Base-by-base conservation (phyloP, 2,888 invertebrate species). In the Hirtodrosophila cameraria region DNA sequence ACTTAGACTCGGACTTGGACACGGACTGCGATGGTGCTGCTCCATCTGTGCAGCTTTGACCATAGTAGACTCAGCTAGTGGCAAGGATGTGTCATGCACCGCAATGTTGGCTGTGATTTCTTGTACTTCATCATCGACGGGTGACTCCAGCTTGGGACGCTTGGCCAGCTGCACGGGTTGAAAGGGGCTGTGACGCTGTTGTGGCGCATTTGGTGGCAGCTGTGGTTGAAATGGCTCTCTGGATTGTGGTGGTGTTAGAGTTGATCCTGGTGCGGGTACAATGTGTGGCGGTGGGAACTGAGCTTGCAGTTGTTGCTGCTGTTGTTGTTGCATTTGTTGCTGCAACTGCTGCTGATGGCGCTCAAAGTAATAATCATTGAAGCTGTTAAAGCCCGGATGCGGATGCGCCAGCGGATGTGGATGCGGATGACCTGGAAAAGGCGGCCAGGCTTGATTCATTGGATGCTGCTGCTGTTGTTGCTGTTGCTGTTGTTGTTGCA, bases 291-390 rank as follows among this genome's bases (percentile, higher is more conserved):
- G 49, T 28, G 72, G 45, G 46, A 78, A 78, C n/a, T 82, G 74
- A n/a, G 62, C 35, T 18, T 73, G 55, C 62, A 81, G 42, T 28
- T 75, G 68, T 27, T 79, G 78, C 15, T 69, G 80, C 5, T 65
- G 74, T n/a, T 80, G 76, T 30, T 80, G 81, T 23, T 86, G 86
- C 42, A 77, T 45, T 12, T 82, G 82, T 43, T 82, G 82, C 16
- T 77, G 76, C 31, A 73, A 45, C 18, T 68, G 66, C 12, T 71
- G 73, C 31, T 86, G 80, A 18, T 87, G 87, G 1, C 86, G 71
- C 27, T 88, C 85, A 11, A 85, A 80, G 16, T 88, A 87, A 43
- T 77, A 85, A 39, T 87, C 89, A 20, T 81, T 59, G 35, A 66
- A 69, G 53, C 57, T 52, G 25, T 46, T 66, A 33, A 83, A 88